Base-by-base conservation (phyloP, 1,140 invertebrate genomes). In the Eupristina koningsbergeri region DNA sequence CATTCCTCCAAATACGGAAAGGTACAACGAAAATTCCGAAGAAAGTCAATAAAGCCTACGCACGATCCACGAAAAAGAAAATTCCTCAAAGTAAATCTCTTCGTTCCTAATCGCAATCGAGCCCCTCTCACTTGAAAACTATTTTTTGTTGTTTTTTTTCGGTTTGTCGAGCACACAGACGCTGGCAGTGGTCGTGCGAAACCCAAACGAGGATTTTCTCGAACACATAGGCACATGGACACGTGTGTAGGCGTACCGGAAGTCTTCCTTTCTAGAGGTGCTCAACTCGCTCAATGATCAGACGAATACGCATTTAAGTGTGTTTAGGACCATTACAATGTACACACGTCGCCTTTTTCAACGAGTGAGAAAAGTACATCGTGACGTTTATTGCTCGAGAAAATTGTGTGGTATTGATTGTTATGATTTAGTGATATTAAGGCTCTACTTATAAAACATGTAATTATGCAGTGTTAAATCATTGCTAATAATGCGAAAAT, bases 171-270 rank as follows among this genome's bases (percentile, higher is more conserved):
- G 69, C 69, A 67, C 47, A 58, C n/a, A 26, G 7, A 34, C 11
- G 61, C 5, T 15, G 50, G 8, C 22, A 29, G n/a, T 26, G 13
- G 39, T 45, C 36, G 76, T 36, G 17, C 34, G 36, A 71, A 71
- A 39, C 34, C 19, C 36, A 29, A 41, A 34, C 39, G 53, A 79
- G 63, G 63, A 64, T 79, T 79, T 79, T 79, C 77, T 78, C 8
- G 29, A 0, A 3, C 29, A 34, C 31, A 15, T 34, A 64, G 61
- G 61, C n/a, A 64, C 61, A 29, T 34, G 29, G 17, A 64, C 29
- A 34, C 34, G 29, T 31, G 81, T 84, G 87, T 86, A 69, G 85
- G 88, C 81, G 86, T 87, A 75, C 80, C 86, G 87, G 88, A 89
- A 89, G 84, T 87, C 86, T 87, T 88, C 85, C 80, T 85, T 71